Conservation (phyloP, 2,888 invertebrate genomes). For the Eupithecia abbreviata region DNA sequence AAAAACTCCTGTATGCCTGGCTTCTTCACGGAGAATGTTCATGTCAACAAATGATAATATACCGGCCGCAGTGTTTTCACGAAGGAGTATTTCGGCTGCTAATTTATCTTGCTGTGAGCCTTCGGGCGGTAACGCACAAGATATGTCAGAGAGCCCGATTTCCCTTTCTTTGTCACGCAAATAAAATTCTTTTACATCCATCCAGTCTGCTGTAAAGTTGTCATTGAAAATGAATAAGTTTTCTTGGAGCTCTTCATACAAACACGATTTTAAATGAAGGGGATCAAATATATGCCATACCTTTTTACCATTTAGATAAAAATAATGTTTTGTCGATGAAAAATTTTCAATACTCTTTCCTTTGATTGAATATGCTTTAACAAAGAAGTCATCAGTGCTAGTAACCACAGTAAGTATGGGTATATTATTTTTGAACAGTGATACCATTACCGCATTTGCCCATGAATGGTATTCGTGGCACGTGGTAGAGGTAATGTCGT, state of each 20-base stretch:
- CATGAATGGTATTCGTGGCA: neutral
- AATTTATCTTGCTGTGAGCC: neutral
- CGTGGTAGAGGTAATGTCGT: neutral
- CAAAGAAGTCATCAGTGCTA: neutral
- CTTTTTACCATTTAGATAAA: constrained; percentile 34
- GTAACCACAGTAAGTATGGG: neutral
- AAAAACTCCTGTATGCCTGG: neutral
- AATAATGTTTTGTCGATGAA: neutral
- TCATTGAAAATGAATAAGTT: neutral
- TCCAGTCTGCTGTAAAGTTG: neutral
- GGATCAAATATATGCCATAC: constrained; percentile 23
- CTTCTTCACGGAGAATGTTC: neutral
- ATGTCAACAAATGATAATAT: neutral
- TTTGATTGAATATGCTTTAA: neutral
- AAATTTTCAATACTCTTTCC: neutral
- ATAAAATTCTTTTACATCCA: neutral
- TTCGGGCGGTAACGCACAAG: neutral
- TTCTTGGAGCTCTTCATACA: constrained; percentile 19
- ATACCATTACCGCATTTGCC: neutral
- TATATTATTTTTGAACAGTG: neutral
- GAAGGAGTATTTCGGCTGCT: neutral
- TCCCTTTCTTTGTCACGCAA: neutral
- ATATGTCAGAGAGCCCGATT: neutral
- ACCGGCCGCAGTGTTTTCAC: neutral
- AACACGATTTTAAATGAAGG: constrained; percentile 19